Conservation (phyloP, 2,888 invertebrate species). For the Scaptomyza cyrtandrae region DNA sequence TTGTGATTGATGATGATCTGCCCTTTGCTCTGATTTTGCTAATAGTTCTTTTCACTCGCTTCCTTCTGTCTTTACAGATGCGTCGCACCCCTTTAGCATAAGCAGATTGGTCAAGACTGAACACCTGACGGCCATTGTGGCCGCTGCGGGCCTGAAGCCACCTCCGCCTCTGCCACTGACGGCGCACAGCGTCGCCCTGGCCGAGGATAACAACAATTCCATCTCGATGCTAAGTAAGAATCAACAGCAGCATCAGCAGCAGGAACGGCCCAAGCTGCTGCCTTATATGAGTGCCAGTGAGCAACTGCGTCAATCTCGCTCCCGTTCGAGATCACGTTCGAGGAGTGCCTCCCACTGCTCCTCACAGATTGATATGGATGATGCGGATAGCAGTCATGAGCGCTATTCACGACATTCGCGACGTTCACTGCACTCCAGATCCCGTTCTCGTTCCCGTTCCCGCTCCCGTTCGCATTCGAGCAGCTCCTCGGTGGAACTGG, state of each 20-base stretch:
- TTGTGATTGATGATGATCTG: constrained; percentile 66
- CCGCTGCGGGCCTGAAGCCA: constrained; percentile 83
- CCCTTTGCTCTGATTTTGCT: constrained; percentile 65
- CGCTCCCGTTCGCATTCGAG: constrained; percentile 77
- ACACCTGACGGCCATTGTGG: constrained; percentile 85
- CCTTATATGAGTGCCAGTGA: constrained; percentile 84
- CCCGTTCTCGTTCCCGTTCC: constrained; percentile 71
- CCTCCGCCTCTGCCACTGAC: constrained; percentile 70
- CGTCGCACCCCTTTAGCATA: constrained; percentile 92
- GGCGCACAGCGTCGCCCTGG: constrained; percentile 33
- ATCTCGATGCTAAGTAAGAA: constrained; percentile 83
- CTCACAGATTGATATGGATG: constrained; percentile 81
- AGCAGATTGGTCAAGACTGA: constrained; percentile 89
- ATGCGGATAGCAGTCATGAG: constrained; percentile 67
- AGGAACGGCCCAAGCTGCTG: constrained; percentile 86
- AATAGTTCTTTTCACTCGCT: constrained; percentile 28
- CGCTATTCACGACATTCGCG: constrained; percentile 68
- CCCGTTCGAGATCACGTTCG: constrained; percentile 74
- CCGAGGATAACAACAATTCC: constrained; percentile 82
- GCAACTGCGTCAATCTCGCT: constrained; percentile 73
- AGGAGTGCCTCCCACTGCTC: constrained; percentile 79
- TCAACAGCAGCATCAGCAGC: constrained; percentile 66
- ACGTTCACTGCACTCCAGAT: constrained; percentile 73
- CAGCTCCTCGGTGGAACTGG: constrained; percentile 89
- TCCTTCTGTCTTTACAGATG: constrained; percentile 87